Conservation (phyloP, 2,797 vertebrate species). For the Clangula hyemalis region DNA sequence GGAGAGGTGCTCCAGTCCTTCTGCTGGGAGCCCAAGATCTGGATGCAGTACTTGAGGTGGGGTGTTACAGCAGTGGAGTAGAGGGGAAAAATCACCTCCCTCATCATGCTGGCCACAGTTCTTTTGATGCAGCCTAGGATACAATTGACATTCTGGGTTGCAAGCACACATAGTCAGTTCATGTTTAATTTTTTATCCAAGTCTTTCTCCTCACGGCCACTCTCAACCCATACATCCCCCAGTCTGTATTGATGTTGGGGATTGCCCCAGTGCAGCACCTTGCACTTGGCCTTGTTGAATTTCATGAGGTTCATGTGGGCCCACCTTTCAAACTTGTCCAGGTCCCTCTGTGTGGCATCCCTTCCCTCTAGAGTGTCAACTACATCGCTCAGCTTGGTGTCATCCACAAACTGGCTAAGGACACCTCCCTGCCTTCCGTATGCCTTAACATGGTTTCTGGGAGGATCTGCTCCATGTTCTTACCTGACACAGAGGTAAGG, state of each 20-base stretch:
- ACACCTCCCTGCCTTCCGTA: neutral
- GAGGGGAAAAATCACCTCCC: neutral
- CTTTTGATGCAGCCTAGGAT: neutral
- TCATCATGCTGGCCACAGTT: neutral
- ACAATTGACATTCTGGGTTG: neutral
- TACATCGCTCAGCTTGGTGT: neutral
- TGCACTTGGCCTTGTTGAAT: neutral
- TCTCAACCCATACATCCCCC: neutral
- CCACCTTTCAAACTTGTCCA: neutral
- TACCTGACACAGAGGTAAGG: neutral
- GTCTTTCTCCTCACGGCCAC: neutral
- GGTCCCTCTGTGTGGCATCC: neutral
- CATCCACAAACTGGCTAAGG: neutral
- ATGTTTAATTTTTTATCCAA: neutral
- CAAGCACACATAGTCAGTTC: neutral
- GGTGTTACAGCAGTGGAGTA: neutral
- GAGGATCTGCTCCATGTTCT: neutral
- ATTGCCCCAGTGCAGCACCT: neutral
- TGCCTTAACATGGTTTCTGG: neutral
- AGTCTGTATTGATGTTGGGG: neutral
- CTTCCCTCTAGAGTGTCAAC: neutral
- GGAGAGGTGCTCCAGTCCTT: neutral
- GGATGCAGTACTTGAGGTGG: neutral
- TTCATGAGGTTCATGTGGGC: no score
- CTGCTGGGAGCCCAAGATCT: neutral